Percentiles rank a stretch among this genome's conserved stretches.
Conservation (phyloP, 1,140 invertebrate genomes). For the Pogonomyrmex californicus region DNA sequence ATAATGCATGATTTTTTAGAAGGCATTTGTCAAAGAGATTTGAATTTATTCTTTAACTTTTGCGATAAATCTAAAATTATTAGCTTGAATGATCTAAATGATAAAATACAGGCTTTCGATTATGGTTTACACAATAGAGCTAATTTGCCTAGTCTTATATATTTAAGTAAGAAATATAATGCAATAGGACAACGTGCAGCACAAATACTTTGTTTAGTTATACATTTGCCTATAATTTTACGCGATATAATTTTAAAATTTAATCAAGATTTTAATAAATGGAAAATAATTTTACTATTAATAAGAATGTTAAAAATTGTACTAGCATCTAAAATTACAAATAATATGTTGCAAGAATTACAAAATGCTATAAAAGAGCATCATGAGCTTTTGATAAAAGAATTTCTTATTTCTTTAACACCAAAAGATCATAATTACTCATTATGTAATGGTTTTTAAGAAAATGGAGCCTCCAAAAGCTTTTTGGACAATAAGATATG, state of each 20-base stretch:
- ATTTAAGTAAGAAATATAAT: slow-evolving; percentile 6
- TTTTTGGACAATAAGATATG: slow-evolving; percentile 7
- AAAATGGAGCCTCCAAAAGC: background rate
- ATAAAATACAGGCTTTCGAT: slow-evolving; percentile 15
- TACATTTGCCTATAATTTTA: slow-evolving; percentile 20
- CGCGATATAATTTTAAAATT: slow-evolving; percentile 13
- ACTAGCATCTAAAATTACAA: background rate
- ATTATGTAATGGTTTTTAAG: background rate
- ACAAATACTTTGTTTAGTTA: slow-evolving; percentile 40
- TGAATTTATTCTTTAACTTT: slow-evolving; percentile 13
- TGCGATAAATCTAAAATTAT: background rate
- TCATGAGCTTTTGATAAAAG: background rate
- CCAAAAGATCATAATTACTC: slow-evolving; percentile 19
- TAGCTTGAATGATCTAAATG: background rate
- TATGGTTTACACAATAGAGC: background rate
- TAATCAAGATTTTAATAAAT: background rate
- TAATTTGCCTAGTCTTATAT: slow-evolving; percentile 11
- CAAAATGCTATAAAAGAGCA: background rate
- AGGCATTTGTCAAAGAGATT: slow-evolving; percentile 16
- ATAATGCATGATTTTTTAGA: slow-evolving; percentile 23
- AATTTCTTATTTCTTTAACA: background rate
- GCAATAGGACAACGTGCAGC: slow-evolving; percentile 2
- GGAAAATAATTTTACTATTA: slow-evolving; percentile 14
- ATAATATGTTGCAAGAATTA: slow-evolving; percentile 11
- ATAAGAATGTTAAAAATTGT: slow-evolving; percentile 41